Conservation (phyloP, 2,888 invertebrate species). For the Fragum sueziense region DNA sequence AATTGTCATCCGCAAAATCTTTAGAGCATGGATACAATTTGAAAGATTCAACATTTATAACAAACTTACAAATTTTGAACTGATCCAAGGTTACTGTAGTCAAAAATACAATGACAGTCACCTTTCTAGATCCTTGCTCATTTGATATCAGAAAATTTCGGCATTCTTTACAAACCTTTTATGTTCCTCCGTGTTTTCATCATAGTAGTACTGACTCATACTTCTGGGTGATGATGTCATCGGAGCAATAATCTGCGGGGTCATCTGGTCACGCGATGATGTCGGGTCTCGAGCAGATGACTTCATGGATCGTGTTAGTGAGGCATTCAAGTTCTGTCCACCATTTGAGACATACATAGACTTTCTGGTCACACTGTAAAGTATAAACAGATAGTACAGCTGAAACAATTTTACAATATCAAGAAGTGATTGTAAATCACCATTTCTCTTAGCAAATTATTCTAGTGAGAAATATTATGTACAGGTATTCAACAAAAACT, state of each 20-base stretch:
- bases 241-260: constrained; percentile 13
- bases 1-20: too few species aligned
- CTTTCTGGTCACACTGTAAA: constrained; percentile 52
- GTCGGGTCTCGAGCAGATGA: constrained; percentile 29
- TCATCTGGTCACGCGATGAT: constrained; percentile 5
- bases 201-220: constrained; percentile 11
- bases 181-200: not conserved
- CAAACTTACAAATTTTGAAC: not conserved
- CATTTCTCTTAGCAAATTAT: too few species aligned
- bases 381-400: too few species aligned
- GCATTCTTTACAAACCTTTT: not conserved
- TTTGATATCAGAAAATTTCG: too few species aligned
- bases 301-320: constrained; percentile 24
- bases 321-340: constrained; percentile 37
- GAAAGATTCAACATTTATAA: too few species aligned
- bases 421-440: too few species aligned
- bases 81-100: not conserved
- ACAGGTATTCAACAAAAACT: too few species aligned
- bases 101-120: not conserved
- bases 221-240: constrained; percentile 57
- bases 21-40: too few species aligned
- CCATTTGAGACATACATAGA: constrained; percentile 52
- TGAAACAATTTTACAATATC: too few species aligned
- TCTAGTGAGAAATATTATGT: too few species aligned
- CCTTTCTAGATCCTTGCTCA: too few species aligned